Percentiles rank a stretch among this genome's conserved stretches.
Evolutionary conservation across 2,113 vertebrate species (phyloP).

Genomic region (Empidonax alnorum): DNA sequence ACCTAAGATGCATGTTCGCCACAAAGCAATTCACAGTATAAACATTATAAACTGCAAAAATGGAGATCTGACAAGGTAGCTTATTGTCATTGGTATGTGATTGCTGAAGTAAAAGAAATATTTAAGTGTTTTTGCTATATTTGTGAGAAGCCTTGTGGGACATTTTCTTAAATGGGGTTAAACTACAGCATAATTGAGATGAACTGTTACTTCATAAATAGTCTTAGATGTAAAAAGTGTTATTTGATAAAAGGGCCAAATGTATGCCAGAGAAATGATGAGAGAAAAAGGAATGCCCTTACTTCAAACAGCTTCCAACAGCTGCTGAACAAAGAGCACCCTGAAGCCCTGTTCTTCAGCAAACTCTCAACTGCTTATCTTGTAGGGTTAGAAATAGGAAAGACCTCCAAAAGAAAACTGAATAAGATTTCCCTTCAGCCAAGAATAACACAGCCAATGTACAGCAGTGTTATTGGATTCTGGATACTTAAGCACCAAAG

Average conservation of each 20-base stretch:
- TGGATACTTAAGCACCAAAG: background rate
- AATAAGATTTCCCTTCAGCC: background rate
- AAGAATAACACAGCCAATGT: background rate
- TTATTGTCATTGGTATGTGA: background rate
- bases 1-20: background rate
- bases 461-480: background rate
- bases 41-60: background rate
- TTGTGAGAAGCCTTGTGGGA: background rate
- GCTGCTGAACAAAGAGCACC: background rate
- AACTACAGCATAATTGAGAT: conserved; percentile 4
- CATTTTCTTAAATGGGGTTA: conserved; percentile 7
- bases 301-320: conserved; percentile 25
- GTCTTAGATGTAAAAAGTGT: background rate
- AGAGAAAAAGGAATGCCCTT: background rate
- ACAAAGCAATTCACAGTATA: background rate
- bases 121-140: conserved; percentile 10
- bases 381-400: background rate
- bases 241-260: conserved; percentile 19
- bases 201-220: conserved; percentile 49
- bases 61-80: background rate
- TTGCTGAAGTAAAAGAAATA: conserved; percentile 9
- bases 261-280: background rate
- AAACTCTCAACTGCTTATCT: background rate
- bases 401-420: background rate
- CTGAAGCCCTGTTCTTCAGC: background rate